These are phyloP conservation scores for Zygogramma bicolorata DNA, from an alignment of 2,888 invertebrate genomes.

Conservation along the genomic window DNA sequence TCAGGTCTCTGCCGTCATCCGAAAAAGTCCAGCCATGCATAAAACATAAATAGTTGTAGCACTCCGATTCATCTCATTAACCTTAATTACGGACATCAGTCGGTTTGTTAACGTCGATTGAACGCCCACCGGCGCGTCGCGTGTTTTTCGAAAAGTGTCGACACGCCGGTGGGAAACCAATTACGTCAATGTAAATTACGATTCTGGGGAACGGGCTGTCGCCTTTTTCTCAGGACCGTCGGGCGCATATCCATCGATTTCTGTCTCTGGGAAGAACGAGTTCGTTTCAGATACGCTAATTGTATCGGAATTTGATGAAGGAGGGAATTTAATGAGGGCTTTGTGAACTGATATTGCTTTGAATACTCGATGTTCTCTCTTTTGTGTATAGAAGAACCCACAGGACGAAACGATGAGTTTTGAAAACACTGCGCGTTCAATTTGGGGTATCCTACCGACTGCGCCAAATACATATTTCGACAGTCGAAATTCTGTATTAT, in stretches of 20 bases:
- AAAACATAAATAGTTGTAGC: neutral
- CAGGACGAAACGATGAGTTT: no score
- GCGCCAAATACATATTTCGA: no score
- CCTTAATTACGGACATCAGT: constrained; percentile 8
- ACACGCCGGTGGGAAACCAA: constrained; percentile 20
- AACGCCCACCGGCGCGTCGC: neutral
- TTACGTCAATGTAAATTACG: constrained; percentile 27
- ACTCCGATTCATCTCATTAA: constrained; percentile 1
- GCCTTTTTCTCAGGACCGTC: neutral
- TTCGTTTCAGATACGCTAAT: neutral
- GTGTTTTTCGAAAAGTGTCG: constrained; percentile 2
- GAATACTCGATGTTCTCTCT: no score
- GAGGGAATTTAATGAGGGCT: neutral
- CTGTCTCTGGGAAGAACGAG: neutral
- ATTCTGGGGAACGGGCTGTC: neutral
- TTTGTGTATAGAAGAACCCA: no score
- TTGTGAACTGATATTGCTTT: neutral
- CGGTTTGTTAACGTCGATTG: constrained; percentile 6
- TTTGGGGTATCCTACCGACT: no score
- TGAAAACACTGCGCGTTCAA: no score
- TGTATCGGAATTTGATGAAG: neutral
- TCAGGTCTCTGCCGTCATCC: neutral
- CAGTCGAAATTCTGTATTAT: no score
- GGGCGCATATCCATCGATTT: neutral
- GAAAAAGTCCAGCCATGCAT: neutral